A percentile compares a stretch with the other conserved stretches of the same genome.
These are phyloP conservation scores for Platorchestia sp. DNA, from an alignment of 1,140 invertebrate genomes.

Conservation along the genomic window DNA sequence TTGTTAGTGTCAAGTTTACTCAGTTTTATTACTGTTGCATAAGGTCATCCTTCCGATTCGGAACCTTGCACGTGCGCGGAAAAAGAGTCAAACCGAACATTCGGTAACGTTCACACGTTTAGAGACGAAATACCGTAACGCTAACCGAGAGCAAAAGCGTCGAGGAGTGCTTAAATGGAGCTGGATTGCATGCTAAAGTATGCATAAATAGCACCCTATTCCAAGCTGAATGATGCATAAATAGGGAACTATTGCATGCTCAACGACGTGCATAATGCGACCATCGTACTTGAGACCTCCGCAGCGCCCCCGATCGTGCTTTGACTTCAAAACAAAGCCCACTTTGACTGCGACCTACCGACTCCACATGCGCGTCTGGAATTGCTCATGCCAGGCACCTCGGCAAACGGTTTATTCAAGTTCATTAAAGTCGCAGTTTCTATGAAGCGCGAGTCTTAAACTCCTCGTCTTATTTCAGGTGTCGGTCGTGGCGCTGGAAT, in stretches of 20 bases:
- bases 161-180: background rate
- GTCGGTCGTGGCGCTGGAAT: background rate
- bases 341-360: background rate
- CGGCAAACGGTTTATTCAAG: background rate
- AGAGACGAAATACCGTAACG: background rate
- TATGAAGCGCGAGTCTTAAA: background rate
- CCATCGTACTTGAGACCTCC: background rate
- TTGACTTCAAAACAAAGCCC: constrained; percentile 8
- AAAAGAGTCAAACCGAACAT: background rate
- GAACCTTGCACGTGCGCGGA: background rate
- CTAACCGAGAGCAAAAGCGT: background rate
- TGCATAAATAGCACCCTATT: constrained; percentile 1
- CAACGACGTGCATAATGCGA: constrained; percentile 21
- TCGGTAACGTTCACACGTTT: constrained; percentile 31
- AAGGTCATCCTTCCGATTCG: background rate
- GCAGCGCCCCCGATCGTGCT: background rate
- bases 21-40: constrained; percentile 9
- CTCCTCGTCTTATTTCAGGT: background rate
- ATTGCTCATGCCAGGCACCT: background rate
- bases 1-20: background rate
- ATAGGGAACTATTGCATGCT: constrained; percentile 3
- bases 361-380: background rate
- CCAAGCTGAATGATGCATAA: background rate
- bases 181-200: background rate
- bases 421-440: background rate